A percentile compares a stretch with the other conserved stretches of the same genome.
Evolutionary conservation across 2,797 vertebrate species (phyloP).

Genomic region (Karalla daura): DNA sequence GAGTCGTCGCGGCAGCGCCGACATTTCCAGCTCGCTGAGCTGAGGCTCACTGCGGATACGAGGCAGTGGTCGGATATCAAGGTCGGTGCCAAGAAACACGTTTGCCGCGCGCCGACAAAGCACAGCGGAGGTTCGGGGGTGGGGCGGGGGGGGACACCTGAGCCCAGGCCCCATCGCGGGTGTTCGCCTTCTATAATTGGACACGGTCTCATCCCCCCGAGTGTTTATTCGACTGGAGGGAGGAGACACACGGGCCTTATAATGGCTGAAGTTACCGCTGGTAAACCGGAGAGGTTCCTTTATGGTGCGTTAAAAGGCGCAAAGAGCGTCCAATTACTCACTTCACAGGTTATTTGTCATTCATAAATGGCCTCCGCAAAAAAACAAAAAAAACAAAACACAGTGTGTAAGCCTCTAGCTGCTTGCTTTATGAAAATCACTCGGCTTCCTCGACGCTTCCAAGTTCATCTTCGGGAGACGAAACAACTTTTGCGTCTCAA

Average conservation of each 20-base stretch:
- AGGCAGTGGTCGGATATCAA: slow-evolving; percentile 52
- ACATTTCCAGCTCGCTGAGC: slow-evolving; percentile 40
- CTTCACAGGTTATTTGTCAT: slow-evolving; percentile 23
- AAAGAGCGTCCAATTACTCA: slow-evolving; percentile 34
- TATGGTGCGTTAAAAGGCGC: slow-evolving; percentile 14
- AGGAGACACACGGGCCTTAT: slow-evolving; percentile 5
- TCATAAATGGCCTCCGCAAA: slow-evolving; percentile 1
- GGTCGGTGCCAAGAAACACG: slow-evolving; percentile 35
- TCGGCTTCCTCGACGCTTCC: background rate
- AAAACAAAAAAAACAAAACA: slow-evolving; percentile 23
- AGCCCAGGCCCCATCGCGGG: slow-evolving; percentile 15
- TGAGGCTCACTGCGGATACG: slow-evolving; percentile 43
- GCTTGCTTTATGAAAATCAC: background rate
- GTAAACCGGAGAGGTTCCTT: slow-evolving; percentile 15
- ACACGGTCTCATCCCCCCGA: slow-evolving; percentile 23
- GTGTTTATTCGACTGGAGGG: slow-evolving; percentile 13
- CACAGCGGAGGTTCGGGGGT: slow-evolving; percentile 40
- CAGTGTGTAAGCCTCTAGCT: background rate
- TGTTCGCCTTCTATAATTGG: slow-evolving; percentile 38
- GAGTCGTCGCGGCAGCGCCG: slow-evolving; percentile 31
- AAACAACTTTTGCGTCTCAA: slow-evolving; percentile 13
- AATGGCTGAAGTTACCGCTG: slow-evolving; percentile 17
- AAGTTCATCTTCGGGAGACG: background rate
- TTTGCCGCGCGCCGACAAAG: slow-evolving; percentile 27
- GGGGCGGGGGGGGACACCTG: slow-evolving; percentile 42